phyloP scores from a whole-genome alignment of 2,113 vertebrate species.

The Phylloscopus trochiloides region DNA sequence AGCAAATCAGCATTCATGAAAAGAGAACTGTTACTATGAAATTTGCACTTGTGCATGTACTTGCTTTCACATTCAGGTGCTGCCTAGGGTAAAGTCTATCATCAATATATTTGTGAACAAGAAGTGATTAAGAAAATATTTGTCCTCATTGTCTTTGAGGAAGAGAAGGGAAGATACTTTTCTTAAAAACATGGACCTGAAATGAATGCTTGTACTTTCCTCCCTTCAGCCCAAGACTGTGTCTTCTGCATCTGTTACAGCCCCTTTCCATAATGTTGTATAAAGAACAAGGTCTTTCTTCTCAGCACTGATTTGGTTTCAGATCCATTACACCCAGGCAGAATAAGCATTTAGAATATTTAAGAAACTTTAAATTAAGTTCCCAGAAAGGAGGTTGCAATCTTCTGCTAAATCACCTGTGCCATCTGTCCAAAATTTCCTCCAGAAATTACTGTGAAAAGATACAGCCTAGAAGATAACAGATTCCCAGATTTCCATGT shows the following conservation, averaged over 20 bases:
- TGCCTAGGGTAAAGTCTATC: not conserved
- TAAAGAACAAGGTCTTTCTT: not conserved
- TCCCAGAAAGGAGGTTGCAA: not conserved
- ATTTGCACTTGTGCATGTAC: not conserved
- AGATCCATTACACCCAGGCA: not conserved
- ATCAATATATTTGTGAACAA: not conserved
- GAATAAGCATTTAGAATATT: slow-evolving; percentile 17
- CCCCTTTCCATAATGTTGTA: not conserved
- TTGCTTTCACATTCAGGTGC: not conserved
- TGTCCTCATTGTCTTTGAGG: not conserved
- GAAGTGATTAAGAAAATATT: not conserved
- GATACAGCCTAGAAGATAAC: slow-evolving; percentile 24
- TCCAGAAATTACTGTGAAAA: slow-evolving; percentile 46
- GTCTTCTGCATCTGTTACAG: not conserved
- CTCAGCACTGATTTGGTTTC: slow-evolving; percentile 10
- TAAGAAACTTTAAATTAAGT: slow-evolving; percentile 13
- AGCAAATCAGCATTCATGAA: not conserved
- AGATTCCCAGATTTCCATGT: slow-evolving; percentile 15
- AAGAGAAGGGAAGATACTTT: not conserved
- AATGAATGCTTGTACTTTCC: not conserved
- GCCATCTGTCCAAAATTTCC: slow-evolving; percentile 44
- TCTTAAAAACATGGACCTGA: not conserved
- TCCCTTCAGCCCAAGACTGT: not conserved
- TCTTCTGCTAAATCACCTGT: slow-evolving; percentile 44
- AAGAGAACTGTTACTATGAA: not conserved